Evolutionary conservation across 2,797 vertebrate species (phyloP).

Genomic region (Acrossocheilus wenchowensis): DNA sequence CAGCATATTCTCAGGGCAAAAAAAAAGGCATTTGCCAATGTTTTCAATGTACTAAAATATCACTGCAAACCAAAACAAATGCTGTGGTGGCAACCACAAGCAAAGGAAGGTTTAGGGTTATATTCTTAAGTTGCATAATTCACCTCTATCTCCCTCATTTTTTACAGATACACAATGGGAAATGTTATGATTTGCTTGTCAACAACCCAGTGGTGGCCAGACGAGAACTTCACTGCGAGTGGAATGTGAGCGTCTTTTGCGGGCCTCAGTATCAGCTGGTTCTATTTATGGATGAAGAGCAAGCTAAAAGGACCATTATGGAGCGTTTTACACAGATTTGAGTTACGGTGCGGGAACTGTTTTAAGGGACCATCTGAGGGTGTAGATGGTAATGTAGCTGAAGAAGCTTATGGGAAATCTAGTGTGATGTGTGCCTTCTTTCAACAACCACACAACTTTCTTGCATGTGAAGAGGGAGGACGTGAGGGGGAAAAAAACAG

Average conservation of each 20-base stretch:
- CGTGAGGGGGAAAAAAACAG: background rate
- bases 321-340: background rate
- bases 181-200: constrained; percentile 50
- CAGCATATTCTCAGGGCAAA: constrained; percentile 26
- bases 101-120: constrained; percentile 52
- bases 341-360: background rate
- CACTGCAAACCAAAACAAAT: constrained; percentile 62
- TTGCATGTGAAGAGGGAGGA: background rate
- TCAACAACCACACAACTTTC: background rate
- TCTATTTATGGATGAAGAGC: constrained; percentile 51
- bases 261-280: constrained; percentile 50
- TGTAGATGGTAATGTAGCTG: background rate
- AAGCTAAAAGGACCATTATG: constrained; percentile 19
- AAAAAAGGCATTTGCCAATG: constrained; percentile 43
- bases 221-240: constrained; percentile 38
- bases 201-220: constrained; percentile 39
- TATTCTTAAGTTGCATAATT: constrained; percentile 59
- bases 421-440: background rate
- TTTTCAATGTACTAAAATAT: constrained; percentile 63
- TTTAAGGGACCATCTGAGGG: background rate
- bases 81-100: constrained; percentile 59
- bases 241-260: constrained; percentile 42
- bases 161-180: constrained; percentile 45
- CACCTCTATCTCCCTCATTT: constrained; percentile 63
- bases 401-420: background rate